Evolutionary conservation across 2,797 vertebrate species (phyloP), one percentile per base, ranked within the genome.

Genomic region (Galagoides demidoff): DNA sequence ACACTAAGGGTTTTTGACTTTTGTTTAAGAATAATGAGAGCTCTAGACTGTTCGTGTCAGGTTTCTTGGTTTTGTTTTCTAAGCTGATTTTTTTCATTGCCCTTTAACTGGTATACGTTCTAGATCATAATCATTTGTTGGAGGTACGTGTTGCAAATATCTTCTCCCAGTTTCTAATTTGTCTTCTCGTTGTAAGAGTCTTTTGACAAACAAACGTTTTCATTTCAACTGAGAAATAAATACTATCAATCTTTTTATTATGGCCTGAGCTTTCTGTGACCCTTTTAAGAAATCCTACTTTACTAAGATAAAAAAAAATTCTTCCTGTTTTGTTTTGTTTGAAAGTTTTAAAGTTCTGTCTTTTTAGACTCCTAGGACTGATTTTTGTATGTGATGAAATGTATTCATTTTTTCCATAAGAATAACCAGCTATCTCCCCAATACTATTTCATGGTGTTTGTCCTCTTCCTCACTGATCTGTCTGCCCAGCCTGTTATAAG

Each of bases 141-240:
- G 55, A 27, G 88, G 5, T n/a, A 55, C 34, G 20, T 45, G 64
- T 63, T 85, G n/a, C 52, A 73, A 87, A 34, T 71, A 68, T 23
- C 49, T 94, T 91, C 45, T 91, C 25, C 34, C 17, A 52, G n/a
- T 89, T 81, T 86, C 68, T 79, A 29, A 43, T 39, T 87, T 95
- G 31, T 52, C 39, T 92, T 90, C 76, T 92, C 22, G 55, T 64
- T 93, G 57, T n/a, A 83, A 23, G 29, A 13, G 9, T 71, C 66
- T 88, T 96, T 90, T 81, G 55, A 95, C 25, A 45, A 91, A 94
- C 2, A 71, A 29, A 52, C 73, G 16, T 20, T 92, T 87, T 57
- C 52, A 78, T 85, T 94, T 88, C 68, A 95, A 84, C n/a, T 88
- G 16, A 92, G 34, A 55, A 87, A 86, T 63, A 94, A 68, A 92